Evolutionary conservation across 2,113 vertebrate genomes (phyloP).

Genomic region (Leptobrachium leishanense): DNA sequence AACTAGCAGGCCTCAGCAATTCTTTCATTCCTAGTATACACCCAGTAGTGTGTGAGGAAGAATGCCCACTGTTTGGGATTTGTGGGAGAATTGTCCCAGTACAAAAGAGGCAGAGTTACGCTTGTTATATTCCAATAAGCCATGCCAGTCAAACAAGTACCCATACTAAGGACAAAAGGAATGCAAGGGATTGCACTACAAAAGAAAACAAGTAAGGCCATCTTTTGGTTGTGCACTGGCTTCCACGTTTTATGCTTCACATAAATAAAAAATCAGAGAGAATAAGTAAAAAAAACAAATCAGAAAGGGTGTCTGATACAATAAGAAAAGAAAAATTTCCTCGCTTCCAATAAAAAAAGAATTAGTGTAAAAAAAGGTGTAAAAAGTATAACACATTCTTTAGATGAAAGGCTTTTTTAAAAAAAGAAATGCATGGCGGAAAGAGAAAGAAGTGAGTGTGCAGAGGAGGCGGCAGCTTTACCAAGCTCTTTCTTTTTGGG

Average conservation of each 20-base stretch:
- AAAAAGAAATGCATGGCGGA: slow-evolving; percentile 28
- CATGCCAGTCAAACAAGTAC: slow-evolving; percentile 98
- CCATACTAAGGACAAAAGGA: slow-evolving; percentile 85
- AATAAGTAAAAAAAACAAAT: slow-evolving; percentile 90
- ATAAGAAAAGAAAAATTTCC: slow-evolving; percentile 46
- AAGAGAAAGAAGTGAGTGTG: slow-evolving; percentile 26
- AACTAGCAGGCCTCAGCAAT: slow-evolving; percentile 78
- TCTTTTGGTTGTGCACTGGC: slow-evolving; percentile 97
- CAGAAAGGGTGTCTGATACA: slow-evolving; percentile 47
- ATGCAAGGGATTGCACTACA: slow-evolving; percentile 96
- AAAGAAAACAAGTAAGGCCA: slow-evolving; percentile 99
- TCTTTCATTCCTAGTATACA: slow-evolving; percentile 93
- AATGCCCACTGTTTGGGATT: slow-evolving; percentile 94
- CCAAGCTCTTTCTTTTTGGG: slow-evolving; percentile 17
- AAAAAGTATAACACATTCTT: slow-evolving; percentile 46
- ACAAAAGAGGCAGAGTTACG: slow-evolving; percentile 95
- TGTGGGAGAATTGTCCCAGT: slow-evolving; percentile 95
- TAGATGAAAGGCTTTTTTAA: slow-evolving; percentile 45
- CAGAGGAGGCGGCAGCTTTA: slow-evolving; percentile 27
- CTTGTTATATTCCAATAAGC: slow-evolving; percentile 99
- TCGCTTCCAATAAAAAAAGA: slow-evolving; percentile 52
- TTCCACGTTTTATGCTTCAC: slow-evolving; percentile 86
- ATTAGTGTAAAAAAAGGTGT: slow-evolving; percentile 36
- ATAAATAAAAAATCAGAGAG: slow-evolving; percentile 78
- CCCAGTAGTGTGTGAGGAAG: slow-evolving; percentile 93